Conservation (phyloP, 2,888 invertebrate genomes). For the Drosophila rubida region DNA sequence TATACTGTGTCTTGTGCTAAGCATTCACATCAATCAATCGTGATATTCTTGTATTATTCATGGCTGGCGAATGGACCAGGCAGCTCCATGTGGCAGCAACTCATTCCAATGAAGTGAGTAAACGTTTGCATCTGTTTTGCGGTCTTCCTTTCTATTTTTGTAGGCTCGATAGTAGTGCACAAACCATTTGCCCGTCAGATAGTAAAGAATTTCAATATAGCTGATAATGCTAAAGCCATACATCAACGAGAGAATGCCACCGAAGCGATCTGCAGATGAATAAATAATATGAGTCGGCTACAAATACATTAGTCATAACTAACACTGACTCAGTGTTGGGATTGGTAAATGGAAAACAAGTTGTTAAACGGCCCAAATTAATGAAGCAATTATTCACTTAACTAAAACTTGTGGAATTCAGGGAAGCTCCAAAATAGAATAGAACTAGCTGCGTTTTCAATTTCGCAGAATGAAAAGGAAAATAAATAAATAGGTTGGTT, state of each 20-base stretch:
- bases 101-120: constrained; percentile 56
- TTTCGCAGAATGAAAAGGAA: too few species aligned
- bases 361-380: not conserved
- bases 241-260: constrained; percentile 83
- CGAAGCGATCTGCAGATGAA: constrained; percentile 80
- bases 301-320: not conserved
- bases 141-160: not conserved
- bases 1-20: constrained; percentile 37
- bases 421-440: not conserved
- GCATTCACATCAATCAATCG: constrained; percentile 29
- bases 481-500: too few species aligned
- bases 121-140: not conserved
- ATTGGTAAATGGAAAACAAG: not conserved
- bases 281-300: not conserved
- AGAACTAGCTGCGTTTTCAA: too few species aligned
- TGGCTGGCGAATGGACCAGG: not conserved
- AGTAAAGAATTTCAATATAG: constrained; percentile 82
- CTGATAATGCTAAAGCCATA: constrained; percentile 84
- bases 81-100: constrained; percentile 27
- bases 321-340: not conserved
- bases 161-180: constrained; percentile 47
- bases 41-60: constrained; percentile 1
- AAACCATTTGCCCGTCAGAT: constrained; percentile 82
- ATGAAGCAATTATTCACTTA: not conserved
- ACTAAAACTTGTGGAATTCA: not conserved